These are phyloP conservation scores for Baryphthengus martii DNA, from an alignment of 2,113 vertebrate species.

Conservation along the genomic window DNA sequence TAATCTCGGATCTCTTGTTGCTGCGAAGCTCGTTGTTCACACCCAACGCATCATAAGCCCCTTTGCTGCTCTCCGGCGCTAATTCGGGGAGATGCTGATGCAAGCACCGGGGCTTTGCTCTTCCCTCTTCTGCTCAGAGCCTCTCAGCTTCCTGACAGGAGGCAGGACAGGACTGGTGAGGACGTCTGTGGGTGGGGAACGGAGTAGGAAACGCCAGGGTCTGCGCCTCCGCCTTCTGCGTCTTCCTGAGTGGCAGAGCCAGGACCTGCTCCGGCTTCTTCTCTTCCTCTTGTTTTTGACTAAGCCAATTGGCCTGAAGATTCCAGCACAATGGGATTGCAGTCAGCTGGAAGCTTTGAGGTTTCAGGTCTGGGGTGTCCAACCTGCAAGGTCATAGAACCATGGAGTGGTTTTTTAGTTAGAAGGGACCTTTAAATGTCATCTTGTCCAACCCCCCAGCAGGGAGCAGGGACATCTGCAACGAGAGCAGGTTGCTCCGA, in stretches of 20 bases:
- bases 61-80: neutral
- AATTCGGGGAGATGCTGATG: neutral
- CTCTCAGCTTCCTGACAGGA: neutral
- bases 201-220: neutral
- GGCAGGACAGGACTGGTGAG: neutral
- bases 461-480: neutral
- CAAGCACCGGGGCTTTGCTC: neutral
- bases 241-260: neutral
- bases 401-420: neutral
- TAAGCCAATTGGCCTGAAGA: neutral
- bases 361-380: too few relatives aligned
- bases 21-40: neutral
- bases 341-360: fast-evolving
- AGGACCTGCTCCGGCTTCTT: neutral
- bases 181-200: fast-evolving
- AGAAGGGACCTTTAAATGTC: neutral
- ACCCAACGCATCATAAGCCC: neutral
- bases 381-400: neutral
- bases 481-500: neutral
- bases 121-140: neutral
- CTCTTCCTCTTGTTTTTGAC: neutral
- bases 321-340: neutral
- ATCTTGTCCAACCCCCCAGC: neutral
- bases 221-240: neutral
- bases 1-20: neutral